Evolutionary conservation across 2,113 vertebrate genomes (phyloP).

Genomic region (Zapornia atra): DNA sequence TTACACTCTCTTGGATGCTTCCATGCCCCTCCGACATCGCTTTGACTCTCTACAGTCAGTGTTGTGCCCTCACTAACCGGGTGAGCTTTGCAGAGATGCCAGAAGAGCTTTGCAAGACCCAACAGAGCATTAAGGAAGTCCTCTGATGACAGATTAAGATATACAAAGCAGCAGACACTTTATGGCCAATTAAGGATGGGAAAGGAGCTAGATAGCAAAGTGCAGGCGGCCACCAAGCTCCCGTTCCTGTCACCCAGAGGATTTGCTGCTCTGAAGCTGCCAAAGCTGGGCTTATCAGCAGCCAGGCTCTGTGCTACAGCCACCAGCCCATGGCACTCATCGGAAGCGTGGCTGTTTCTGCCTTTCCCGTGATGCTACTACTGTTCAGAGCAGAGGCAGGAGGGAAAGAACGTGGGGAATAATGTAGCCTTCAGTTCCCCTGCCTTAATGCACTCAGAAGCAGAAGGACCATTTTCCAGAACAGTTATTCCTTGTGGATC

Average conservation of each 20-base stretch:
- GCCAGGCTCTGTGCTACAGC: not conserved
- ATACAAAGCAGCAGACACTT: not conserved
- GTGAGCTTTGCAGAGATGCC: not conserved
- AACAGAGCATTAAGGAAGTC: not conserved
- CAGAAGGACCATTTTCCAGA: not conserved
- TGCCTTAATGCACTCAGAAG: not conserved
- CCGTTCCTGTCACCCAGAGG: not conserved
- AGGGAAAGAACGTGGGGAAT: not conserved
- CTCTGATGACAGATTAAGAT: not conserved
- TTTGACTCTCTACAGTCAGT: not conserved
- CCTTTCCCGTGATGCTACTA: not conserved
- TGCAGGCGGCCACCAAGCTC: not conserved
- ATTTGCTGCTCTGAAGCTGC: not conserved
- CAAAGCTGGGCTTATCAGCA: not conserved
- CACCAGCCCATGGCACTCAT: rapidly evolving
- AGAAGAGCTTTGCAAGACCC: not conserved
- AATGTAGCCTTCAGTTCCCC: not conserved
- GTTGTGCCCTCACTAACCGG: not conserved
- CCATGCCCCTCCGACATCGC: not conserved
- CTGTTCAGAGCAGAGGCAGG: not conserved
- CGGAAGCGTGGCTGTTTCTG: not conserved
- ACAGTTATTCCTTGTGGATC: not conserved
- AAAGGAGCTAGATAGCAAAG: not conserved
- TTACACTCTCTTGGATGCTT: not conserved
- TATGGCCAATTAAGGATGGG: not conserved